Base-by-base conservation (phyloP, 1,140 invertebrate species). In the Odontomachus brunneus region DNA sequence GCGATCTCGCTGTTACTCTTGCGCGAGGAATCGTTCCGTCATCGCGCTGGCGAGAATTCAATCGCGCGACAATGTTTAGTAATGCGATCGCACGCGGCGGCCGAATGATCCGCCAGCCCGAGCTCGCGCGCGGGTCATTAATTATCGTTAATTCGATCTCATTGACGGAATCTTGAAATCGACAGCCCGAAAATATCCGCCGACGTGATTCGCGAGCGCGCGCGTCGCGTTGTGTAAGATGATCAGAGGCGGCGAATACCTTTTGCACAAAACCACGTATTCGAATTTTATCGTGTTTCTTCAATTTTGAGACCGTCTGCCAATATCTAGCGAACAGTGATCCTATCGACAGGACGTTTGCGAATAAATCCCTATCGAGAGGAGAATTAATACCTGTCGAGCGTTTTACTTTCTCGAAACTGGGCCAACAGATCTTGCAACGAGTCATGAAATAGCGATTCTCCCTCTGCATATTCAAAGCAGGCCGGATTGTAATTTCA, bases 221-320 rank as follows among this genome's bases (percentile, higher is more conserved):
- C 44, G 24, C 74, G 24, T 3, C 38, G 38, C 3, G 9, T 12
- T 57, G 17, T 55, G n/a, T n/a, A n/a, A n/a, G 63, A 69, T 33
- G 63, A 69, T 78, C 33, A n/a, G n/a, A n/a, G 26, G 55, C 65
- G 75, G 19, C 59, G 48, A 80, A 80, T 71, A 65, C 57, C 51
- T 80, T 44, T 44, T 80, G n/a, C n/a, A 80, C 51, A 33, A 19
- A 22, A 22, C 17, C 14, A 14, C 66, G 38, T 57, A 59, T 80
- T 80, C 69, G 75, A 71, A 67, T 80, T 80, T 51, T 69, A 80
- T 80, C 51, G 69, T 80, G 75, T 80, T 80, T 80, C 75, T 80
- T 80, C 75, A 80, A 80, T 71, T 80, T 80, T 59, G 75, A 80
- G 65, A 80, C 53, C 63, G 24, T 69, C 63, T 80, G 75, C 75